A percentile compares a stretch with the other conserved stretches of the same genome.
phyloP scores from a whole-genome alignment of 2,888 invertebrate genomes.

The Tenodera sinensis region DNA sequence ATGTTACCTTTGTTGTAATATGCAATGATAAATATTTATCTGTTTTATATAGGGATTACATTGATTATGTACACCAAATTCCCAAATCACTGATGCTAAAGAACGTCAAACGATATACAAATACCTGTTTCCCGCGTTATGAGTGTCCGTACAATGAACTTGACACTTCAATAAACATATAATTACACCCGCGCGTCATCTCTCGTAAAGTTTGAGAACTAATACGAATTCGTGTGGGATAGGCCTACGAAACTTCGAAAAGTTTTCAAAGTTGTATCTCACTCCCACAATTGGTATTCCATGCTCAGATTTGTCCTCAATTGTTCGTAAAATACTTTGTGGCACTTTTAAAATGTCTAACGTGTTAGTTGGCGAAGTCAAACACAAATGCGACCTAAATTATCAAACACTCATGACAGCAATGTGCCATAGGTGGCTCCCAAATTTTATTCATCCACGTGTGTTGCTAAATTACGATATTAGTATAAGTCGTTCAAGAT shows the following conservation, averaged over 20 bases:
- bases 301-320: background rate
- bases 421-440: background rate
- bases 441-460: background rate
- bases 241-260: conserved; percentile 11
- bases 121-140: too few species aligned
- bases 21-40: too few species aligned
- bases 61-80: too few species aligned
- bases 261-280: background rate
- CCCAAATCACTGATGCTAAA: too few species aligned
- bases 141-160: background rate
- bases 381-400: background rate
- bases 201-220: conserved; percentile 1
- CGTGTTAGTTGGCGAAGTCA: background rate
- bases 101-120: too few species aligned
- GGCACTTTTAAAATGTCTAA: background rate
- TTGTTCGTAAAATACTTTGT: background rate
- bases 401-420: background rate
- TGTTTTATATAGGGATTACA: too few species aligned
- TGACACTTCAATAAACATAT: background rate
- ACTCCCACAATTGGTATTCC: background rate
- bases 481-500: background rate
- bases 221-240: conserved; percentile 15
- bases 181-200: background rate
- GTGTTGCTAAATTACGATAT: background rate
- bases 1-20: too few species aligned